Percentiles rank a stretch among this genome's conserved stretches.
Evolutionary conservation across 2,888 invertebrate species (phyloP).

Genomic region (Camptogramma bilineatum): DNA sequence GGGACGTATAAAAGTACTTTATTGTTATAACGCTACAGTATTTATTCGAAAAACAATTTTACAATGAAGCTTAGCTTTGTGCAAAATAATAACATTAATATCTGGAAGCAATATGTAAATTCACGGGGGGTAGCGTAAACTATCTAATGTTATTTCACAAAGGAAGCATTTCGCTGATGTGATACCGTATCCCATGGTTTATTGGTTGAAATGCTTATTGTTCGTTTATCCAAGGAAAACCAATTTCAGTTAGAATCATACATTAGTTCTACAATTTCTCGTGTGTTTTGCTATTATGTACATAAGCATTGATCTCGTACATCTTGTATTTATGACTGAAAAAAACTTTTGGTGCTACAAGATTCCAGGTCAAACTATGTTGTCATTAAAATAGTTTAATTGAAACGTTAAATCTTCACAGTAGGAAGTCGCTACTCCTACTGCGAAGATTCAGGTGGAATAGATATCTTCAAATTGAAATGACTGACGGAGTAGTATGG

Average conservation of each 20-base stretch:
- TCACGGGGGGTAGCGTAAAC: constrained; percentile 39
- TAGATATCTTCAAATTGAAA: too few species aligned
- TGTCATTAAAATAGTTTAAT: neutral
- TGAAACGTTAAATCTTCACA: neutral
- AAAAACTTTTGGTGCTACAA: neutral
- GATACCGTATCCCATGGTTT: constrained; percentile 9
- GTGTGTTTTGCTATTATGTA: constrained; percentile 8
- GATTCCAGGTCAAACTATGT: neutral
- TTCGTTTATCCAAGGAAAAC: constrained; percentile 13
- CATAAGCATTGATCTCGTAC: neutral
- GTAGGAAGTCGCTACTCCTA: neutral
- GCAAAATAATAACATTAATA: constrained; percentile 39
- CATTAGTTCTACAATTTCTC: constrained; percentile 10
- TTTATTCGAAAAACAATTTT: constrained; percentile 32
- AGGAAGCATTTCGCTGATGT: constrained; percentile 37
- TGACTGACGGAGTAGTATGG: too few species aligned
- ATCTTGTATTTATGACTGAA: neutral
- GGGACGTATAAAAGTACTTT: constrained; percentile 21
- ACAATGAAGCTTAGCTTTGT: constrained; percentile 33
- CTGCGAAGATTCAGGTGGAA: neutral
- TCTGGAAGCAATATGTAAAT: constrained; percentile 32
- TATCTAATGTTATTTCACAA: constrained; percentile 40
- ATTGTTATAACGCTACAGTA: constrained; percentile 33
- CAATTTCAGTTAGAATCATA: constrained; percentile 18
- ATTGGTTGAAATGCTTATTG: constrained; percentile 22